phyloP scores from a whole-genome alignment of 92 coral and sea anemone species.

The Anthopleura xanthogrammica region DNA sequence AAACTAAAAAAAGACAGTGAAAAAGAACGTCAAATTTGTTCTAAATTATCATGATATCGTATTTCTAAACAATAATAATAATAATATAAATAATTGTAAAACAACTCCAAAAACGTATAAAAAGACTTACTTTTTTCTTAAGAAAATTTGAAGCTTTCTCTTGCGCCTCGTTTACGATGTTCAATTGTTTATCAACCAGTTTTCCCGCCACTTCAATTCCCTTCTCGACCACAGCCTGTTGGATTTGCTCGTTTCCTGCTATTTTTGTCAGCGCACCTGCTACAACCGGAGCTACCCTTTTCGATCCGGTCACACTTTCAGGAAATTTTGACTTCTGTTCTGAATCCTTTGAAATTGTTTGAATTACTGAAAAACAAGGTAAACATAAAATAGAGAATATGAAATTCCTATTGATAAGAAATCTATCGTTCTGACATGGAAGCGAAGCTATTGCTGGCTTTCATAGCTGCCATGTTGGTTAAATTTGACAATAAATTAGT shows the following conservation, averaged over 20 bases:
- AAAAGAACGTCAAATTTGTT: too few relatives aligned
- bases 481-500: too few relatives aligned
- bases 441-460: too few relatives aligned
- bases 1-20: too few relatives aligned
- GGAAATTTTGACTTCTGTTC: background rate
- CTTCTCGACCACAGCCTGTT: conserved; percentile 41
- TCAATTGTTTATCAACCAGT: conserved; percentile 42
- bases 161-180: conserved; percentile 33
- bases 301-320: background rate
- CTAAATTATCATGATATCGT: background rate
- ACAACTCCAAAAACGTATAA: background rate
- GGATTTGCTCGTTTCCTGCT: conserved; percentile 25
- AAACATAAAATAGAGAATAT: too few relatives aligned
- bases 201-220: conserved; percentile 61
- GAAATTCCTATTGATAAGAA: background rate
- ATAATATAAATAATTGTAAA: background rate
- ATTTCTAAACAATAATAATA: background rate
- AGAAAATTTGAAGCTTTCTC: conserved; percentile 41
- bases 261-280: conserved; percentile 6
- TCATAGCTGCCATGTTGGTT: too few relatives aligned
- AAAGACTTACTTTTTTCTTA: background rate
- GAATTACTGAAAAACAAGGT: too few relatives aligned
- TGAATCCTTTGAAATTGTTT: background rate
- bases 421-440: too few relatives aligned
- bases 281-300: conserved; percentile 7